Conservation (phyloP, 2,888 invertebrate genomes). For the Meiosimyza decipiens region DNA sequence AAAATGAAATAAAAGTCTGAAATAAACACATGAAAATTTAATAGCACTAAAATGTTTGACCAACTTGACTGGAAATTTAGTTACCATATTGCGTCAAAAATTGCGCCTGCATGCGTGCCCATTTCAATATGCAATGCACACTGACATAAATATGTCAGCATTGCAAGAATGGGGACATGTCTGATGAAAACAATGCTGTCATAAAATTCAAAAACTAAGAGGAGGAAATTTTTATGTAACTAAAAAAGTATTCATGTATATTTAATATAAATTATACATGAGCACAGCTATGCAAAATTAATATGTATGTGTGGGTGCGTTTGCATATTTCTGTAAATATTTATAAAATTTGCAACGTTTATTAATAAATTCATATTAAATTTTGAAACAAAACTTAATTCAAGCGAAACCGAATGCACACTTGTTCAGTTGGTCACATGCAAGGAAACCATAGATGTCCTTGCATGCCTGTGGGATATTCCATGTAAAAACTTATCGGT, state of each 20-base stretch:
- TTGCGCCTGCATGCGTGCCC: not conserved
- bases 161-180: conserved; percentile 1
- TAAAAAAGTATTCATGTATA: not conserved
- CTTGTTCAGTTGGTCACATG: not conserved
- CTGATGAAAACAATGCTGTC: conserved; percentile 2
- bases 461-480: not conserved
- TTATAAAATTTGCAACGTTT: conserved; percentile 18
- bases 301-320: not conserved
- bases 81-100: no score
- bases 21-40: no score
- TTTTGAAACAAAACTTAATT: not conserved
- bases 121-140: not conserved
- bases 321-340: conserved; percentile 16
- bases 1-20: no score
- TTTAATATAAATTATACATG: not conserved
- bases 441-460: not conserved
- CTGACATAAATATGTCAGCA: conserved; percentile 11
- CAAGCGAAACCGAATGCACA: conserved; percentile 32
- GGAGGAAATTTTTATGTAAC: not conserved
- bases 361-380: conserved; percentile 23
- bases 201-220: not conserved
- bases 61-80: no score
- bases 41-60: no score
- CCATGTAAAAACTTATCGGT: no score
- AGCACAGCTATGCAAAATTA: not conserved